These are phyloP conservation scores for Penelope pileata DNA, from an alignment of 2,113 vertebrate genomes.

Conservation along the genomic window DNA sequence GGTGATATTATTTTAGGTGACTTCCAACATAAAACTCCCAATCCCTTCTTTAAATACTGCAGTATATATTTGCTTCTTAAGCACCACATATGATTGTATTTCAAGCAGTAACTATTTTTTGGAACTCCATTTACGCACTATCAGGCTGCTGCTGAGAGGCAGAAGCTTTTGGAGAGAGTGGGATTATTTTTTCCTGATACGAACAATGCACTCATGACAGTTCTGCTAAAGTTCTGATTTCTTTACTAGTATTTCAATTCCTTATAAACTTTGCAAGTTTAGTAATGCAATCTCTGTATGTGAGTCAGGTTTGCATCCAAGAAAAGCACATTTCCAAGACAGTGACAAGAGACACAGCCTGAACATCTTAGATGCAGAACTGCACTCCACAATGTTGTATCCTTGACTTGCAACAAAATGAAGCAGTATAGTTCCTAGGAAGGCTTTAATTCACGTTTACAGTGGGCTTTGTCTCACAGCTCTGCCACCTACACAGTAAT, in stretches of 20 bases:
- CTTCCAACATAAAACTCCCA: not conserved
- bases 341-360: constrained; percentile 83
- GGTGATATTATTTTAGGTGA: not conserved
- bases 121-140: not conserved
- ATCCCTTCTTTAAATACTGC: not conserved
- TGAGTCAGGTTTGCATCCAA: constrained; percentile 82
- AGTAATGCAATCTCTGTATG: constrained; percentile 53
- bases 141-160: not conserved
- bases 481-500: not conserved
- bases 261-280: not conserved
- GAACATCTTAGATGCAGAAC: constrained; percentile 83
- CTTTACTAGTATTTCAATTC: not conserved
- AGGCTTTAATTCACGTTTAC: constrained; percentile 39
- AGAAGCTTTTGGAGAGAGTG: not conserved
- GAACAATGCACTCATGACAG: not conserved
- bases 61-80: not conserved
- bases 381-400: constrained; percentile 70
- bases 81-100: not conserved
- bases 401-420: not conserved
- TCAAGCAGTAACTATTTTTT: not conserved
- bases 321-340: constrained; percentile 79
- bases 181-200: not conserved
- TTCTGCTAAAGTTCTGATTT: not conserved
- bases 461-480: not conserved
- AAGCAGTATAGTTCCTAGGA: not conserved